Percentiles rank a stretch among this genome's conserved stretches.
Evolutionary conservation across 2,113 vertebrate genomes (phyloP).

Genomic region (Paralichthys olivaceus): DNA sequence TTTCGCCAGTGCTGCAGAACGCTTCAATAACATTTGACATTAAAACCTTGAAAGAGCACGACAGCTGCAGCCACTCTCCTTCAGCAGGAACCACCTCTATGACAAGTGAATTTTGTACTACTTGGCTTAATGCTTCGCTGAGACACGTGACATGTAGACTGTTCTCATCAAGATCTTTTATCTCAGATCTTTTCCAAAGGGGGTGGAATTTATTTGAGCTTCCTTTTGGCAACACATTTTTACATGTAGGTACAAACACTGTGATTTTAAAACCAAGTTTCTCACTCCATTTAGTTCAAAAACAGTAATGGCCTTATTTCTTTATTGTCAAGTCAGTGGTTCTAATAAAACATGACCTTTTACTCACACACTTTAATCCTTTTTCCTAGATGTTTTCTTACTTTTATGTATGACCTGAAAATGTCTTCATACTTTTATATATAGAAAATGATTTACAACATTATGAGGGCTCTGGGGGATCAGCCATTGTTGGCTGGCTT

Average conservation of each 20-base stretch:
- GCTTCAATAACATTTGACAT: neutral
- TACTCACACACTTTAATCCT: too few relatives aligned
- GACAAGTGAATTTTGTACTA: neutral
- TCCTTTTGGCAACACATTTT: neutral
- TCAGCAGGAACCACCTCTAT: neutral
- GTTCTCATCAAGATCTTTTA: neutral
- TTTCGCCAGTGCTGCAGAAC: neutral
- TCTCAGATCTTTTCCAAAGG: neutral
- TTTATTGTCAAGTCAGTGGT: neutral
- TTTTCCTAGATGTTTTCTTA: too few relatives aligned
- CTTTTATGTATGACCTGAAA: too few relatives aligned
- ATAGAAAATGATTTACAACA: too few relatives aligned
- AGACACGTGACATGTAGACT: neutral
- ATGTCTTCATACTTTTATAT: too few relatives aligned
- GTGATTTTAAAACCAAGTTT: too few relatives aligned
- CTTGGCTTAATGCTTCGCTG: neutral
- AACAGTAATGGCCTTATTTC: neutral
- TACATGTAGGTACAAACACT: too few relatives aligned
- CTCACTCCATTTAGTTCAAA: neutral
- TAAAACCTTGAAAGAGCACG: too few relatives aligned
- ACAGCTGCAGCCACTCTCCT: neutral
- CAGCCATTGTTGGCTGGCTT: too few relatives aligned
- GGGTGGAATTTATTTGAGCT: neutral
- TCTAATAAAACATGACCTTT: neutral
- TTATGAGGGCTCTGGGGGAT: too few relatives aligned